These are phyloP conservation scores for Rhaphigaster nebulosa DNA, from an alignment of 2,888 invertebrate species.

Conservation along the genomic window DNA sequence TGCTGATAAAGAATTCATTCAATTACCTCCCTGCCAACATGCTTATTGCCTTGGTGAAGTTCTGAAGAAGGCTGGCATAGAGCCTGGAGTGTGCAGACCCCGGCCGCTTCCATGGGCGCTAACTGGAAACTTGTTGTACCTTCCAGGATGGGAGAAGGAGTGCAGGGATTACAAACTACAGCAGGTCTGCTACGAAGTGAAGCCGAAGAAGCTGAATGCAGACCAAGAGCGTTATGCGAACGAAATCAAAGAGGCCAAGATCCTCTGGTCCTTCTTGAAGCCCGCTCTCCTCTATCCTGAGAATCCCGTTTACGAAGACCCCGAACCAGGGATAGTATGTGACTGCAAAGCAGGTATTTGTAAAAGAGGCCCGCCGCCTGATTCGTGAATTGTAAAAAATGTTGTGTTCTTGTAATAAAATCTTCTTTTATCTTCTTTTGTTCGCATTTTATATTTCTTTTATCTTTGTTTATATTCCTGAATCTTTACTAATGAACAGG, in stretches of 20 bases:
- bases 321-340: not conserved
- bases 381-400: not conserved
- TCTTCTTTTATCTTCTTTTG: not conserved
- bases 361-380: not conserved
- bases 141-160: slow-evolving; percentile 45
- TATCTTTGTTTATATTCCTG: not conserved
- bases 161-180: slow-evolving; percentile 28
- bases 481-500: not conserved
- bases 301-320: not conserved
- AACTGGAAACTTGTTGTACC: not conserved
- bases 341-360: not conserved
- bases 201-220: not conserved
- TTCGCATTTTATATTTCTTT: too few species aligned
- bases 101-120: slow-evolving; percentile 42
- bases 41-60: slow-evolving; percentile 44
- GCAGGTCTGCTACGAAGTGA: slow-evolving; percentile 14
- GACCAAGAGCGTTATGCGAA: not conserved
- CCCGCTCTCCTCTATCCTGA: not conserved
- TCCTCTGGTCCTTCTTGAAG: slow-evolving; percentile 35
- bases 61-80: not conserved
- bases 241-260: slow-evolving; percentile 2
- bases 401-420: not conserved
- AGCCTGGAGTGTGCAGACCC: slow-evolving; percentile 46
- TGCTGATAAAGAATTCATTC: not conserved
- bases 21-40: slow-evolving; percentile 43